Conservation (phyloP, 2,113 vertebrate genomes). For the Nycticryphes semicollaris region DNA sequence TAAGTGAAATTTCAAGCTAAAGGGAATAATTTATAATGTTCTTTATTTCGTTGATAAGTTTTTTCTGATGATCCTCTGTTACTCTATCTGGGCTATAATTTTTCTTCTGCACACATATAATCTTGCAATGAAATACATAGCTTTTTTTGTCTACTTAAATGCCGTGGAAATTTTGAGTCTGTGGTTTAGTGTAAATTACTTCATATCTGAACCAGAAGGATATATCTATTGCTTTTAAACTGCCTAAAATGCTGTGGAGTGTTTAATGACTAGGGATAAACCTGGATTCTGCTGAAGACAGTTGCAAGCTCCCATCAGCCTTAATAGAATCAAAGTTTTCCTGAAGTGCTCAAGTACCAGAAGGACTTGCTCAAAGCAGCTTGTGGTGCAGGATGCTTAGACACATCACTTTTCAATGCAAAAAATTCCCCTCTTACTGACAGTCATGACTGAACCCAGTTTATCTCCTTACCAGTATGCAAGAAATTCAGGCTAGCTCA, state of each 20-base stretch:
- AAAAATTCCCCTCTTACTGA: background rate
- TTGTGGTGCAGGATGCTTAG: background rate
- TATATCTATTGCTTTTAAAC: background rate
- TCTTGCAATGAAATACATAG: background rate
- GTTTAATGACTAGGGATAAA: background rate
- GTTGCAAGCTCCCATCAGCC: background rate
- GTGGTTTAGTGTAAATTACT: background rate
- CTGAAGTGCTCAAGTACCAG: background rate
- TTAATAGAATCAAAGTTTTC: background rate
- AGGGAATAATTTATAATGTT: conserved; percentile 31
- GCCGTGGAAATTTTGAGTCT: background rate
- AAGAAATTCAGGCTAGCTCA: background rate
- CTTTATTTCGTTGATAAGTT: background rate
- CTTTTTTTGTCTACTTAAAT: background rate
- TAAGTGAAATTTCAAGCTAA: background rate
- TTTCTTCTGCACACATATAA: background rate
- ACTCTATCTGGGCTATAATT: background rate
- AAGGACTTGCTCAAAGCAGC: background rate
- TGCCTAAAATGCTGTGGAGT: background rate
- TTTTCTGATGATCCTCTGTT: background rate
- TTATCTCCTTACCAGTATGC: background rate
- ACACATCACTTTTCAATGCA: background rate
- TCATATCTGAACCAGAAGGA: background rate
- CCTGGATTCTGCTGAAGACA: background rate
- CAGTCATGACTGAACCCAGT: background rate